Conservation (phyloP, 1,140 invertebrate genomes). For the Bombus haemorrhoidalis region DNA sequence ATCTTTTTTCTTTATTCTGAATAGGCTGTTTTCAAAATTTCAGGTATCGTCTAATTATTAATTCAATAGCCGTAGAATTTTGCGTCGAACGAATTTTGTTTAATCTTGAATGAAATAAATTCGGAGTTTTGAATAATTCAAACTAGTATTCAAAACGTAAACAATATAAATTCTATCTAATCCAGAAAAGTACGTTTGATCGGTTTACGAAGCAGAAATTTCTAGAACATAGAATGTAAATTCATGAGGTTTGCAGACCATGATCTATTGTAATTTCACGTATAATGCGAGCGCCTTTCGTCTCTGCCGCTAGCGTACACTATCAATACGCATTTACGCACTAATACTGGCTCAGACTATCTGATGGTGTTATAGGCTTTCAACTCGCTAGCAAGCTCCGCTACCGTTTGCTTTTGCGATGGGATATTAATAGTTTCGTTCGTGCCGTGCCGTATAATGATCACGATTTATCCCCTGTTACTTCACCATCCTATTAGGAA, state of each 20-base stretch:
- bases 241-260: neutral
- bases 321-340: slow-evolving; percentile 50
- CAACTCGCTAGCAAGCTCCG: slow-evolving; percentile 29
- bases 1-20: too few species aligned
- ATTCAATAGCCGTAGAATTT: too few species aligned
- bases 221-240: neutral
- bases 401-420: slow-evolving; percentile 25
- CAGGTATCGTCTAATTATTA: too few species aligned
- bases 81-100: too few species aligned
- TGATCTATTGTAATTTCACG: slow-evolving; percentile 23
- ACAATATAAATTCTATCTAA: neutral
- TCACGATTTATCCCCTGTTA: slow-evolving; percentile 38
- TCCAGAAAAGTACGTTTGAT: neutral
- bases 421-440: slow-evolving; percentile 51
- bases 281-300: slow-evolving; percentile 30
- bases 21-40: too few species aligned
- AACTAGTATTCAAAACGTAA: neutral
- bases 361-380: slow-evolving; percentile 42
- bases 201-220: neutral
- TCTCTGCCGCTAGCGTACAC: neutral
- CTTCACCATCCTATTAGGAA: slow-evolving; percentile 20
- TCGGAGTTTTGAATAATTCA: neutral
- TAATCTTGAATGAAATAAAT: too few species aligned
- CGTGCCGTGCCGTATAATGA: slow-evolving; percentile 9
- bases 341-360: slow-evolving; percentile 12